A percentile compares a stretch with the other conserved stretches of the same genome.
Conservation (phyloP, 2,797 vertebrate species). For the Arrhamphus sclerolepis region DNA sequence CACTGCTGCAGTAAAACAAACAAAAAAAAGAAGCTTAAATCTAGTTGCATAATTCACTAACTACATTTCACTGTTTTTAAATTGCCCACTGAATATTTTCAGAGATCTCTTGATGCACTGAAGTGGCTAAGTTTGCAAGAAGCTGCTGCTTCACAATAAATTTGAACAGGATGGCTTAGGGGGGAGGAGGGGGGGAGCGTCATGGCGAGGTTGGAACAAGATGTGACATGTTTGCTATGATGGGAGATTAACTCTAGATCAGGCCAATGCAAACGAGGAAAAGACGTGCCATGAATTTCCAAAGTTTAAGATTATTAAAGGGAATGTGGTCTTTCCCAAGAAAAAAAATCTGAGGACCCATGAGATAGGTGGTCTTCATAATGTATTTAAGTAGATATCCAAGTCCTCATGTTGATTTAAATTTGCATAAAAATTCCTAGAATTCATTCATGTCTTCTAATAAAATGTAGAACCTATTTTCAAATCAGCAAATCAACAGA, state of each 20-base stretch:
- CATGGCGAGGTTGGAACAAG: conserved; percentile 19
- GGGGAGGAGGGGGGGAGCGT: neutral
- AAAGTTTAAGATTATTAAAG: neutral
- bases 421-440: no score
- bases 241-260: conserved; percentile 6
- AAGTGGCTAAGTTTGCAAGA: conserved; percentile 18
- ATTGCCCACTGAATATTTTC: neutral
- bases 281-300: neutral
- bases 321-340: no score
- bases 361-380: no score
- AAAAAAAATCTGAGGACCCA: no score
- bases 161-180: neutral
- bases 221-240: conserved; percentile 5
- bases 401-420: no score
- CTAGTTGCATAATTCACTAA: no score
- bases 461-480: no score
- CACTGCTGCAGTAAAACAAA: no score
- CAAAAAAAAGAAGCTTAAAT: no score
- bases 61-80: neutral
- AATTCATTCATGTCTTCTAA: no score
- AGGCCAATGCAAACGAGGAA: neutral
- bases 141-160: conserved; percentile 17
- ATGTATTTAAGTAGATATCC: no score
- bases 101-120: neutral
- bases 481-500: no score